A percentile compares a stretch with the other conserved stretches of the same genome.
These are phyloP conservation scores for Chrysopilus asiliformis DNA, from an alignment of 2,888 invertebrate genomes.

Conservation along the genomic window DNA sequence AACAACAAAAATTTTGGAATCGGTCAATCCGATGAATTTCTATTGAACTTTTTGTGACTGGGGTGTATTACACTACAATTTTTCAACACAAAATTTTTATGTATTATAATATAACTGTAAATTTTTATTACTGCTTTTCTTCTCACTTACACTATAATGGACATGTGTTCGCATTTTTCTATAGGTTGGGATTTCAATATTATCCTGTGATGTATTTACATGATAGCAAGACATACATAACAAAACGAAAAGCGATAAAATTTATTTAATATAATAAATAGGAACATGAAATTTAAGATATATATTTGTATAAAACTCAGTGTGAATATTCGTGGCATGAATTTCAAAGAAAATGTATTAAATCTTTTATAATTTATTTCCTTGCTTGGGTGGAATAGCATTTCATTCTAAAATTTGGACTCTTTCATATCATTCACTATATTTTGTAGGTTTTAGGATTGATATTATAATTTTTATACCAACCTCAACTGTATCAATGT, in stretches of 20 bases:
- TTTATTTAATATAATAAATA: constrained; percentile 1
- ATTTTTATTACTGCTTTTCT: background rate
- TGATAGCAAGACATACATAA: too few relatives aligned
- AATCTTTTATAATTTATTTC: too few relatives aligned
- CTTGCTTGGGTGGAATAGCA: too few relatives aligned
- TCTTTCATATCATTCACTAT: too few relatives aligned
- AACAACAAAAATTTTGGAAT: too few relatives aligned
- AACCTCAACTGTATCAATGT: constrained; percentile 69
- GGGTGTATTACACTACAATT: too few relatives aligned
- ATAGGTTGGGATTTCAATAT: constrained; percentile 8
- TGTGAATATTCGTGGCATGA: too few relatives aligned
- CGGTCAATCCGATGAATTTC: too few relatives aligned
- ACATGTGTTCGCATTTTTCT: constrained; percentile 10
- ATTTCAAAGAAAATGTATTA: too few relatives aligned
- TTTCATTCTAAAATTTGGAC: too few relatives aligned
- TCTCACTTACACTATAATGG: constrained; percentile 8
- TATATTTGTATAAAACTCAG: too few relatives aligned
- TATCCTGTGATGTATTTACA: constrained; percentile 8
- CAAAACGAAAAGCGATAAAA: background rate
- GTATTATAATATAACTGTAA: background rate
- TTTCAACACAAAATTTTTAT: background rate
- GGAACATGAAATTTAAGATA: background rate
- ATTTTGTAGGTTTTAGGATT: constrained; percentile 10
- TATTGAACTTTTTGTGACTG: too few relatives aligned
- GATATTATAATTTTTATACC: constrained; percentile 20